Conservation (phyloP, 2,113 vertebrate species). For the Numenius arquata region DNA sequence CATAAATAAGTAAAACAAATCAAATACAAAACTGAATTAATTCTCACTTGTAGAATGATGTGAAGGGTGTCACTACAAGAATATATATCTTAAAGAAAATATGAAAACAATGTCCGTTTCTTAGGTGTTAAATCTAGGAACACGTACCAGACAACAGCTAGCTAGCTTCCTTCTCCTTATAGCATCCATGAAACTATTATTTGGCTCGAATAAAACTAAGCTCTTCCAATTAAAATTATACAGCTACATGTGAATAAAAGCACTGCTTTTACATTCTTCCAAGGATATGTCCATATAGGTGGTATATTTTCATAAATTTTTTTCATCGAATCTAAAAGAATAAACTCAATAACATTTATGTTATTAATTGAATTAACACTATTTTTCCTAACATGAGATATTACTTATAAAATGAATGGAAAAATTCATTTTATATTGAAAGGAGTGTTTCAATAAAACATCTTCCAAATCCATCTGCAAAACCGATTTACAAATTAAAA, state of each 20-base stretch:
- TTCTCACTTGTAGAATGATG: not conserved
- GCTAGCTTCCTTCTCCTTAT: not conserved
- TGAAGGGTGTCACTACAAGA: not conserved
- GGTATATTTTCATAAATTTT: not conserved
- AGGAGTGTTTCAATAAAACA: not conserved
- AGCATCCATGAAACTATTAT: not conserved
- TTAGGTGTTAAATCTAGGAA: not conserved
- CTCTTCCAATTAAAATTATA: not conserved
- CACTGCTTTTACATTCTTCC: not conserved
- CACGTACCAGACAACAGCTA: not conserved
- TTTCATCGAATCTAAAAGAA: not conserved
- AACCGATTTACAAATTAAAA: constrained; percentile 63
- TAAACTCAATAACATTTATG: not conserved
- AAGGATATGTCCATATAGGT: not conserved
- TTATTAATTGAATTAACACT: not conserved
- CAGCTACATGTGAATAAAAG: not conserved
- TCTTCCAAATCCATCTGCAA: constrained; percentile 20
- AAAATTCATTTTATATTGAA: not conserved
- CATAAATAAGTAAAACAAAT: not conserved
- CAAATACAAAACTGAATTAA: not conserved
- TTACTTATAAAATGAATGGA: not conserved
- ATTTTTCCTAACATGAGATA: not conserved
- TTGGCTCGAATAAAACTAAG: not conserved
- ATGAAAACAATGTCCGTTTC: not conserved
- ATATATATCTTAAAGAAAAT: not conserved